Conservation (phyloP, 2,888 invertebrate genomes). For the Mythimna loreyi region DNA sequence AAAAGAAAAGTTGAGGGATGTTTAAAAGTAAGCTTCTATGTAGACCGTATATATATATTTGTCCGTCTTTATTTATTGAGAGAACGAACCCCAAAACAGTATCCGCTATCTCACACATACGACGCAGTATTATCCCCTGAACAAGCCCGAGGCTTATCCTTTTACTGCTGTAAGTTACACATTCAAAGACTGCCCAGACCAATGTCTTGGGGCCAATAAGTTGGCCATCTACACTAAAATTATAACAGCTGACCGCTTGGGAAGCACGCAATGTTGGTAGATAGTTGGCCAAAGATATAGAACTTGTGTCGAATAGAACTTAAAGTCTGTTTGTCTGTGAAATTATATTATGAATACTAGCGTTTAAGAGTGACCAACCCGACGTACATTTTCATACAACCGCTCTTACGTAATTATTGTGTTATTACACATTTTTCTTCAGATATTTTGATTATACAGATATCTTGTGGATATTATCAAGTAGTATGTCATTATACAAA, state of each 20-base stretch:
- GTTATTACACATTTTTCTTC: too few relatives aligned
- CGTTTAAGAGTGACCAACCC: too few relatives aligned
- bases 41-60: too few relatives aligned
- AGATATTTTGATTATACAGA: too few relatives aligned
- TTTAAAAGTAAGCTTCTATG: too few relatives aligned
- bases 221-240: constrained; percentile 61
- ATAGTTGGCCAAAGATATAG: constrained; percentile 35
- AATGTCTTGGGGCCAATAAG: constrained; percentile 67
- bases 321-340: constrained; percentile 26
- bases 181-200: constrained; percentile 51
- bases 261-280: constrained; percentile 48
- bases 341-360: constrained; percentile 26
- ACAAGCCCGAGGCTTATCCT: constrained; percentile 60
- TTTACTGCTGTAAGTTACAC: constrained; percentile 55
- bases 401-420: too few relatives aligned
- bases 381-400: too few relatives aligned
- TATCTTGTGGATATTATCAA: too few relatives aligned
- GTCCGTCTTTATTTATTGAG: not conserved
- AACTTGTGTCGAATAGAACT: constrained; percentile 34
- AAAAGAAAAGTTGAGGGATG: too few relatives aligned
- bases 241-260: constrained; percentile 57
- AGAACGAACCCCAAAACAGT: not conserved
- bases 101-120: constrained; percentile 27
- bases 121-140: not conserved
- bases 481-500: too few relatives aligned